Conservation (phyloP, 2,113 vertebrate species). For the Propithecus coquereli region DNA sequence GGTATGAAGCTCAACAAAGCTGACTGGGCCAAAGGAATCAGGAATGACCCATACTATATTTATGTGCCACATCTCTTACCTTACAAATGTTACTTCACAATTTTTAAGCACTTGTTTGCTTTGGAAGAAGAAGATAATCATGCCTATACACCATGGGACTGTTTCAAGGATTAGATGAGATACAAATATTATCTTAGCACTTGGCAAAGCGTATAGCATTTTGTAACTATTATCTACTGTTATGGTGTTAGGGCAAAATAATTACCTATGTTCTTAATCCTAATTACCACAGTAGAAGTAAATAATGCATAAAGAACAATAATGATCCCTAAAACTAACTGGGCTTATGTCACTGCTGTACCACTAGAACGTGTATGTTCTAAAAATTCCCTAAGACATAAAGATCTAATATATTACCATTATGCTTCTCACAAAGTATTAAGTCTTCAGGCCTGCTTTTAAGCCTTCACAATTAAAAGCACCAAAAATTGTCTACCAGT, state of each 20-base stretch:
- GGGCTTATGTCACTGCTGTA: neutral
- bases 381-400: neutral
- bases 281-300: neutral
- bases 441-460: neutral
- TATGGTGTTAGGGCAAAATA: neutral
- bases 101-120: slow-evolving; percentile 12
- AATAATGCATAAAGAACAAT: neutral
- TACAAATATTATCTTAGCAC: neutral
- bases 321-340: neutral
- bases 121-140: neutral
- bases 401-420: neutral
- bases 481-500: neutral
- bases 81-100: neutral
- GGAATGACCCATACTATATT: no score
- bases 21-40: no score
- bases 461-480: neutral
- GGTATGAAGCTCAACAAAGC: no score
- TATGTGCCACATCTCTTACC: neutral
- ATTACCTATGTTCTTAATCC: neutral
- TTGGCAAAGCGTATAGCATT: neutral
- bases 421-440: neutral
- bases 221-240: neutral
- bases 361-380: neutral
- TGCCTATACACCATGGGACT: neutral
- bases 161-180: neutral